Base-by-base conservation (phyloP, 2,797 vertebrate genomes). In the Peromyscus aztecus region DNA sequence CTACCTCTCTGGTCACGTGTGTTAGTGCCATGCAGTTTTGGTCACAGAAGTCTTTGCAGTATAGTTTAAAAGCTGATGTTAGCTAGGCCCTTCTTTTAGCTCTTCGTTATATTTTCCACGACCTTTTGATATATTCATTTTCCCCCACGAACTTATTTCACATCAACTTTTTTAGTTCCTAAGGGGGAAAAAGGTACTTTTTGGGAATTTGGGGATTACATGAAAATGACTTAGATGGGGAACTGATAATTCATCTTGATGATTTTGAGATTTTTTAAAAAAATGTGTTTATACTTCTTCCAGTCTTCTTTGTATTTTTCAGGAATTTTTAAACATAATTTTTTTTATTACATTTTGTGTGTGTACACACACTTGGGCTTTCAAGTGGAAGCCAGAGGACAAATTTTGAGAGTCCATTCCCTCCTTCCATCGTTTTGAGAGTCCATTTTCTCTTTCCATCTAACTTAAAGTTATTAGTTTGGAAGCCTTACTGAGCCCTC, bases 91-190 rank as follows among this genome's bases (percentile, higher is more conserved):
- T 89, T 40, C 40, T 29, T 65, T 9, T 52, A 89, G 29, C 23
- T 91, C 34, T 93, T 89, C 89, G 61, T 43, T 7, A n/a, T 93
- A 23, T 89, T 93, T 96, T 90, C 21, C 49, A 88, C 71, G 67
- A 76, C 89, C 91, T 49, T 88, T 21, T 63, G 49, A 31, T 76
- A 85, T 86, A 43, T 86, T 95, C 95, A 43, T 85, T 84, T 92
- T 92, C 89, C 77, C 80, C 27, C 57, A 82, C 61, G 24, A 96
- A 93, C 19, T 80, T 91, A 83, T 84, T 95, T 95, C 63, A 85
- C 71, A 82, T 86, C 37, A 85, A 40, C 52, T 52, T 84, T 76
- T 73, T 69, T 61, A 76, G 55, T 76, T 75, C 34, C 14, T 75
- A 31, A 12, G 43, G 52, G 61, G 23, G 49, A 13, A 52, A 17